Base-by-base conservation (phyloP, 2,113 vertebrate species). In the Cephalopterus ornatus region DNA sequence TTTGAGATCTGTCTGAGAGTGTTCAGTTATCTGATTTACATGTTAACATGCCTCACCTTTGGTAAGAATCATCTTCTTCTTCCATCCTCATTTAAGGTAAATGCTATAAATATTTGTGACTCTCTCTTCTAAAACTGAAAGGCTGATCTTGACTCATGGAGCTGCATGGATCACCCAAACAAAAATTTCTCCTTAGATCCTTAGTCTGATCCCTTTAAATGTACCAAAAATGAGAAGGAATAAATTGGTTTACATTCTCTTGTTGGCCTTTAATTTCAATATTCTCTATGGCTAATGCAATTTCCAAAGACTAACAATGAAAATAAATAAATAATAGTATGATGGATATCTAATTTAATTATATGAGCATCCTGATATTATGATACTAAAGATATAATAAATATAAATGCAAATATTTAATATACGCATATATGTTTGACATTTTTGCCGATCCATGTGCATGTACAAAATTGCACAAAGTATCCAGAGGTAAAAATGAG, bases 21-120 rank as follows among this genome's bases (percentile, higher is more conserved):
- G 12, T 63, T 82, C 13, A 17, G 4, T 14, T 24, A 19, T 8
- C 5, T n/a, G 22, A 58, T 67, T 61, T 58, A 7, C 6, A 10
- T 18, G 3, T 1, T 37, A 58, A 74, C 1, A 6, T 27, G 3
- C 4, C 5, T 62, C 5, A 3, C 3, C 1, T 65, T 84, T 73
- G 4, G 47, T 42, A 80, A 71, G n/a, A 55, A 89, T 1, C 5
- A 26, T 28, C 5, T 47, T 21, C 8, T 27, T 62, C 17, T 90
- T 28, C 21, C 7, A 5, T 56, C 5, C 6, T 50, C 3, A 21
- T 67, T 49, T 30, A 50, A 49, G 5, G 6, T 26, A 66, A 63
- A 85, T 1, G 2, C 1, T 30, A 0, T 12, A 68, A 50, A 12
- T 42, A 24, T 42, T 28, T 59, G 4, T n/a, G 15, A 75, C 1